phyloP scores from a whole-genome alignment of 2,113 vertebrate genomes.

The Pimephales promelas region DNA sequence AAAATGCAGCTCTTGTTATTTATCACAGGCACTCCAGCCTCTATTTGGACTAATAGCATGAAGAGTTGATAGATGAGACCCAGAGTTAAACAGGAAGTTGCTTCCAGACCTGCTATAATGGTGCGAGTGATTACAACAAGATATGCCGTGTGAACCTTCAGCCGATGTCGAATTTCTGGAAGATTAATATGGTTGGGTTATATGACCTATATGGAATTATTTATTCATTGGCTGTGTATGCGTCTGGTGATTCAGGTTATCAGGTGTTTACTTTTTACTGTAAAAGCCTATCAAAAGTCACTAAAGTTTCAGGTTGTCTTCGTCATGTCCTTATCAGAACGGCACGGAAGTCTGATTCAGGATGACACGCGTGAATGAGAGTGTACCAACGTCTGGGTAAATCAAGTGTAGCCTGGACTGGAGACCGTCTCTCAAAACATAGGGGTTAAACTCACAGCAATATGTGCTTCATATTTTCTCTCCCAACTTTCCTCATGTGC shows the following conservation, averaged over 20 bases:
- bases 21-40: background rate
- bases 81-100: slow-evolving; percentile 29
- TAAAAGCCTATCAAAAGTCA: background rate
- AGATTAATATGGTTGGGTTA: background rate
- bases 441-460: background rate
- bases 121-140: background rate
- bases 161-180: slow-evolving; percentile 11
- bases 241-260: background rate
- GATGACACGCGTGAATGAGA: background rate
- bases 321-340: background rate
- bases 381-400: background rate
- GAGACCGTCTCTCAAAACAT: background rate
- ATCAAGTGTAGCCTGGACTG: background rate
- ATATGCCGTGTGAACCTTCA: slow-evolving; percentile 1
- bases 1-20: slow-evolving; percentile 19
- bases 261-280: background rate
- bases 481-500: background rate
- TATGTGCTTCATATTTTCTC: background rate
- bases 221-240: background rate
- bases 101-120: slow-evolving; percentile 19
- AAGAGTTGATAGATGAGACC: slow-evolving; percentile 6
- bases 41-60: background rate
- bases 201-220: background rate
- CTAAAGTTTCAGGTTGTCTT: background rate
- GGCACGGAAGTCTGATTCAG: background rate